A percentile compares a stretch with the other conserved stretches of the same genome.
Conservation (phyloP, 2,797 vertebrate genomes). For the Martes flavigula region DNA sequence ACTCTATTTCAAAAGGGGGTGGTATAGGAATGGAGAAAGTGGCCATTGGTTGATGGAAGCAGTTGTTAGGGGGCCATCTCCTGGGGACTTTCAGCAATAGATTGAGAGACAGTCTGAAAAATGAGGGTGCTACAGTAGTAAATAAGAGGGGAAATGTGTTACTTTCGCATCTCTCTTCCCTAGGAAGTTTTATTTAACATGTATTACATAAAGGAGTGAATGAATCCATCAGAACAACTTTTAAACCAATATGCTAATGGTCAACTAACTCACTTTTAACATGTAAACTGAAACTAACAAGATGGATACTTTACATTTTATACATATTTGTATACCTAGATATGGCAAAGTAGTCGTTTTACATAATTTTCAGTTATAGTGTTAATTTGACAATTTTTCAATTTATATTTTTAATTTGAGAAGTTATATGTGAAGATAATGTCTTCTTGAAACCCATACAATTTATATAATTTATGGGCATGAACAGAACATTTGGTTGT, state of each 20-base stretch:
- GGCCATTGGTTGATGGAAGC: background rate
- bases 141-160: background rate
- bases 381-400: background rate
- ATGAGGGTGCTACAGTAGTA: background rate
- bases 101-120: background rate
- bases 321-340: background rate
- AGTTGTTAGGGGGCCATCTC: background rate
- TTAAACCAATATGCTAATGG: background rate
- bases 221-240: background rate
- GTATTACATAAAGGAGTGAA: background rate
- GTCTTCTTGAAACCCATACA: background rate
- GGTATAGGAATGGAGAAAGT: background rate
- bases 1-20: background rate
- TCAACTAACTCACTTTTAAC: background rate
- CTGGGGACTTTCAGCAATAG: background rate
- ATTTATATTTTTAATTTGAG: background rate
- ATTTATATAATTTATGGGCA: conserved; percentile 68
- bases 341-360: background rate
- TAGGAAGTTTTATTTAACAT: background rate
- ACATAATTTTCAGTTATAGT: background rate
- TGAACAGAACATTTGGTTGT: conserved; percentile 72
- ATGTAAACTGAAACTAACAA: background rate
- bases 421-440: background rate
- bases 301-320: background rate
- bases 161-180: background rate